These are phyloP conservation scores for Apus apus DNA, from an alignment of 2,113 vertebrate species.

Conservation along the genomic window DNA sequence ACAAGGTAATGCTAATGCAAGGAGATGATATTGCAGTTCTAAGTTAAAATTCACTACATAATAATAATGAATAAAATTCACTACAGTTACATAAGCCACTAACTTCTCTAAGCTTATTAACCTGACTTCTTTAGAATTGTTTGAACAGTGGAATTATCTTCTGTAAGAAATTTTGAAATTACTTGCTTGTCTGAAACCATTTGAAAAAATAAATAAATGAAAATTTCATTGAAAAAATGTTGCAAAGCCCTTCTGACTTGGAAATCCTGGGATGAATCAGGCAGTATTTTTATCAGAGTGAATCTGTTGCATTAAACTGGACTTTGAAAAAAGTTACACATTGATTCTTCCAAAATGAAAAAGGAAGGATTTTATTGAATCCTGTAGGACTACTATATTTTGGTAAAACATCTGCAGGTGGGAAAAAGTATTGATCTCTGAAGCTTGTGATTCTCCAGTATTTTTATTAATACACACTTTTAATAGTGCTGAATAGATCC, in stretches of 20 bases:
- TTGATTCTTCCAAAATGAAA: background rate
- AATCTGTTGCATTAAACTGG: background rate
- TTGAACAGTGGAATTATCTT: constrained; percentile 28
- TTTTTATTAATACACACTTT: background rate
- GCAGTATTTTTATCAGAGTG: background rate
- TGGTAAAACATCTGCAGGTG: background rate
- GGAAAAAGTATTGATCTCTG: background rate
- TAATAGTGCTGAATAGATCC: background rate
- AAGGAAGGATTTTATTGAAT: background rate
- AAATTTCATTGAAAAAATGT: background rate
- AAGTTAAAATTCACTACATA: constrained; percentile 54
- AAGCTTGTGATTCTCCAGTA: background rate
- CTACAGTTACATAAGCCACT: constrained; percentile 33
- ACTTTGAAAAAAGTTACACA: background rate
- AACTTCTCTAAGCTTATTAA: constrained; percentile 37
- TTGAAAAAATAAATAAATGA: background rate
- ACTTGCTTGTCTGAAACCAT: background rate
- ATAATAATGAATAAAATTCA: too few species aligned
- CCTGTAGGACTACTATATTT: background rate
- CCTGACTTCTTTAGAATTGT: constrained; percentile 5
- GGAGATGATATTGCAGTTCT: constrained; percentile 51
- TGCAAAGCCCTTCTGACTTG: background rate
- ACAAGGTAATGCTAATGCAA: constrained; percentile 27
- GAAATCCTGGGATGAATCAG: background rate
- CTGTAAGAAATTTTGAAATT: constrained; percentile 7